Conservation (phyloP, 1,140 invertebrate genomes). For the Drosophila cardini region DNA sequence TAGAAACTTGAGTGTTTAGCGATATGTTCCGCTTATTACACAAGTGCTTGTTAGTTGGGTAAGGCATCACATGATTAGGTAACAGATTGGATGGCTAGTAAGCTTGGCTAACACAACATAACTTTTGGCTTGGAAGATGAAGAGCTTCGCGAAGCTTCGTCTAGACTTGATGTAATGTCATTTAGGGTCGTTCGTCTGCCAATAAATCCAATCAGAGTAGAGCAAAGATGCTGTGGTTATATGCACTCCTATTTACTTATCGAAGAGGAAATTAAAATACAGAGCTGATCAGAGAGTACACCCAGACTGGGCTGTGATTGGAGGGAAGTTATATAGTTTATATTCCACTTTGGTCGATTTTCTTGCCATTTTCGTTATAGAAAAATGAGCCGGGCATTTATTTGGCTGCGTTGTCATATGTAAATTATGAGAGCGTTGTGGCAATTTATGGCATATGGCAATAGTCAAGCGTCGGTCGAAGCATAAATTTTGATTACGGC, state of each 20-base stretch:
- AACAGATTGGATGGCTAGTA: slow-evolving; percentile 2
- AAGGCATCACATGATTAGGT: slow-evolving; percentile 9
- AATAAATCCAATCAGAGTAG: slow-evolving; percentile 69
- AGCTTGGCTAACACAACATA: background rate
- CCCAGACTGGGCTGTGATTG: too few species aligned
- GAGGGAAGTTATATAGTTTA: slow-evolving; percentile 11
- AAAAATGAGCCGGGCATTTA: slow-evolving; percentile 74
- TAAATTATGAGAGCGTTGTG: slow-evolving; percentile 62
- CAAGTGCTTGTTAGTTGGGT: slow-evolving; percentile 24
- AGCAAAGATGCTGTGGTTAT: slow-evolving; percentile 20
- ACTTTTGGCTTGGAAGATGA: slow-evolving; percentile 19
- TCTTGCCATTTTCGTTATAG: slow-evolving; percentile 33
- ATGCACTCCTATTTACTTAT: slow-evolving; percentile 33
- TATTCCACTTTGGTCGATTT: background rate
- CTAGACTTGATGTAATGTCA: slow-evolving; percentile 76
- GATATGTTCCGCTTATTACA: slow-evolving; percentile 25
- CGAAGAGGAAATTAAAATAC: slow-evolving; percentile 74
- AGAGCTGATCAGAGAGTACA: slow-evolving; percentile 39
- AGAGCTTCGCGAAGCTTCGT: slow-evolving; percentile 36
- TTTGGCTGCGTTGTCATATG: slow-evolving; percentile 68
- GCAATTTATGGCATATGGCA: slow-evolving; percentile 75
- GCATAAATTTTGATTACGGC: slow-evolving; percentile 77
- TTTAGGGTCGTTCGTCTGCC: slow-evolving; percentile 68
- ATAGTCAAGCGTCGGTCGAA: slow-evolving; percentile 55
- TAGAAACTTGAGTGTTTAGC: slow-evolving; percentile 17